Evolutionary conservation across 2,113 vertebrate species (phyloP).

Genomic region (Ameiurus melas): DNA sequence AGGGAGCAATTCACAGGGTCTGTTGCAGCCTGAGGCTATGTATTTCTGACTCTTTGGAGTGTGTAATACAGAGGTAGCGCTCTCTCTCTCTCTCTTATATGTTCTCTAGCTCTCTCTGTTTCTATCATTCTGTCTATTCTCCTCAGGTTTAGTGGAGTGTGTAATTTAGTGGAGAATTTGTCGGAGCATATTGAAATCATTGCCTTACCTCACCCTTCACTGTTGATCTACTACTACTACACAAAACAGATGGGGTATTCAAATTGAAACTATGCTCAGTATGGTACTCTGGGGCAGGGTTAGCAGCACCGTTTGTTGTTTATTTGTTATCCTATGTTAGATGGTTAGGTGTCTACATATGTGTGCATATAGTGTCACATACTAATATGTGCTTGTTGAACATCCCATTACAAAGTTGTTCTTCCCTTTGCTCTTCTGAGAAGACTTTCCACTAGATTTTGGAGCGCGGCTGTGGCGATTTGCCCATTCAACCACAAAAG

Average conservation of each 20-base stretch:
- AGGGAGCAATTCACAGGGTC: background rate
- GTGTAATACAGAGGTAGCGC: background rate
- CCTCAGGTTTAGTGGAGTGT: background rate
- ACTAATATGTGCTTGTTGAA: background rate
- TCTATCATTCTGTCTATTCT: background rate
- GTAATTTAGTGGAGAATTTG: background rate
- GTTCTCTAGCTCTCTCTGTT: background rate
- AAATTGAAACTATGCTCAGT: background rate
- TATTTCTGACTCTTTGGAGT: constrained; percentile 2
- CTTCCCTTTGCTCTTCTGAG: background rate
- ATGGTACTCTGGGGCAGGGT: background rate
- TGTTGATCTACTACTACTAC: background rate
- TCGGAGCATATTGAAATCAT: background rate
- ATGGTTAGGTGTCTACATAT: background rate
- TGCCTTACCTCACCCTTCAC: background rate
- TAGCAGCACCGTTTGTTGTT: background rate
- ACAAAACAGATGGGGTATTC: background rate
- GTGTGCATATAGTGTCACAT: too few relatives aligned
- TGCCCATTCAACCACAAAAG: background rate
- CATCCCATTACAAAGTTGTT: background rate
- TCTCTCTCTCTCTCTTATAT: background rate
- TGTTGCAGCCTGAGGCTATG: constrained; percentile 1
- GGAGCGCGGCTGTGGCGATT: background rate
- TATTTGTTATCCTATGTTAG: background rate
- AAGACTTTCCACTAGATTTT: background rate